A percentile compares a stretch with the other conserved stretches of the same genome.
These are phyloP conservation scores for Pocillopora verrucosa DNA, from an alignment of 64 coral and sea anemone genomes.

Conservation along the genomic window DNA sequence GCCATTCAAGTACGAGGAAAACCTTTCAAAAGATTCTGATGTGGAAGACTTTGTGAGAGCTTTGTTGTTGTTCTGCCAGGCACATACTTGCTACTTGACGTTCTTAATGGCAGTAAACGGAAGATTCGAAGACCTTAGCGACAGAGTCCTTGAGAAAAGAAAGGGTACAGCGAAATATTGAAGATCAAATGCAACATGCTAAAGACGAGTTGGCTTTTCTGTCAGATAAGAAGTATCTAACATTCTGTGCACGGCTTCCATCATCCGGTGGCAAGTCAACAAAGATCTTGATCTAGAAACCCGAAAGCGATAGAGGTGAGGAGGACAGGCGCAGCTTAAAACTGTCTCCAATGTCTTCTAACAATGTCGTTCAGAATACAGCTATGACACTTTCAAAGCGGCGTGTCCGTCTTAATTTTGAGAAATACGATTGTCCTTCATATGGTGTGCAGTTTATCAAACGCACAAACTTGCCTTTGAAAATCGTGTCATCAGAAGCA, in stretches of 20 bases:
- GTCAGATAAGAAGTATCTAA: slow-evolving; percentile 16
- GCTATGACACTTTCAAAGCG: no score
- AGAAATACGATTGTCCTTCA: no score
- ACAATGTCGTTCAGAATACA: no score
- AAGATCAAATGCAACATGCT: neutral
- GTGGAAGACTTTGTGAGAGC: slow-evolving; percentile 26
- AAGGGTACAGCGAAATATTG: neutral
- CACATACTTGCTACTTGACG: slow-evolving; percentile 21
- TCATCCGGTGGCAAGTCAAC: neutral
- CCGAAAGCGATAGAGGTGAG: no score
- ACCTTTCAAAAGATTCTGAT: slow-evolving; percentile 4
- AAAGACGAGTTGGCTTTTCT: neutral
- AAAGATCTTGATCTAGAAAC: no score
- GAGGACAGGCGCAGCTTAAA: no score
- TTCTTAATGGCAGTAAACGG: neutral
- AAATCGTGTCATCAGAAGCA: no score
- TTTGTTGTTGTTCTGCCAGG: neutral
- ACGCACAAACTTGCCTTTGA: no score
- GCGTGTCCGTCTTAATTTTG: no score
- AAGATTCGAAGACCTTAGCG: neutral
- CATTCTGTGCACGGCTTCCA: neutral
- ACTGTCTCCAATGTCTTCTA: no score
- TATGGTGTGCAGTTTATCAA: no score
- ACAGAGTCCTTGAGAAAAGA: neutral
- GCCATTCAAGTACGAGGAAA: neutral